phyloP scores from a whole-genome alignment of 2,888 invertebrate species.

The Drosophila infuscata region DNA sequence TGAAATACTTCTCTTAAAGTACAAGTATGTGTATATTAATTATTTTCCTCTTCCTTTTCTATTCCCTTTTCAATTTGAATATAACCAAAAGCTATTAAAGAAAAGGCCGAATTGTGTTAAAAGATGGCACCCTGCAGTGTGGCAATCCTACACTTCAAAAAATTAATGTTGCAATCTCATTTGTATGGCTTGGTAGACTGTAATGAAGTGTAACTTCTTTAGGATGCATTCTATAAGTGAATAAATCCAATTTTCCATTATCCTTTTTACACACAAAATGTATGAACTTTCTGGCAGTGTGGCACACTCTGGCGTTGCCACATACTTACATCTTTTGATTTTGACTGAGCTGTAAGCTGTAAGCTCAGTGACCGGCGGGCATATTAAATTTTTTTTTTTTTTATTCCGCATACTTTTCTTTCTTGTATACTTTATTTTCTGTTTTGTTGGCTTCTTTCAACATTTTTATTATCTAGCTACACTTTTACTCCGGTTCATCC shows the following conservation, averaged over 20 bases:
- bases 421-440: slow-evolving; percentile 7
- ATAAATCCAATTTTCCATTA: background rate
- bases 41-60: background rate
- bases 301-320: slow-evolving; percentile 9
- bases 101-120: background rate
- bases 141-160: background rate
- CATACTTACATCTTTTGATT: slow-evolving; percentile 14
- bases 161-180: background rate
- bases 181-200: background rate
- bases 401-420: slow-evolving; percentile 22
- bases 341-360: slow-evolving; percentile 9
- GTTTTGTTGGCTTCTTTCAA: slow-evolving; percentile 5
- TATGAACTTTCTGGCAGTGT: slow-evolving; percentile 1
- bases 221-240: background rate
- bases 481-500: slow-evolving; percentile 64
- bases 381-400: slow-evolving; percentile 62
- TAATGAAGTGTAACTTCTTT: background rate
- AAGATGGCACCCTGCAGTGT: background rate
- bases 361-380: slow-evolving; percentile 42
- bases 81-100: background rate
- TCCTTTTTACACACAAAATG: background rate
- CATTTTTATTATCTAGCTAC: slow-evolving; percentile 68
- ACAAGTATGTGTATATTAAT: too few relatives aligned
- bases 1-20: too few relatives aligned
- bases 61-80: too few relatives aligned